A percentile compares a stretch with the other conserved stretches of the same genome.
phyloP scores from a whole-genome alignment of 2,888 invertebrate species.

The Argyra leucocephala region DNA sequence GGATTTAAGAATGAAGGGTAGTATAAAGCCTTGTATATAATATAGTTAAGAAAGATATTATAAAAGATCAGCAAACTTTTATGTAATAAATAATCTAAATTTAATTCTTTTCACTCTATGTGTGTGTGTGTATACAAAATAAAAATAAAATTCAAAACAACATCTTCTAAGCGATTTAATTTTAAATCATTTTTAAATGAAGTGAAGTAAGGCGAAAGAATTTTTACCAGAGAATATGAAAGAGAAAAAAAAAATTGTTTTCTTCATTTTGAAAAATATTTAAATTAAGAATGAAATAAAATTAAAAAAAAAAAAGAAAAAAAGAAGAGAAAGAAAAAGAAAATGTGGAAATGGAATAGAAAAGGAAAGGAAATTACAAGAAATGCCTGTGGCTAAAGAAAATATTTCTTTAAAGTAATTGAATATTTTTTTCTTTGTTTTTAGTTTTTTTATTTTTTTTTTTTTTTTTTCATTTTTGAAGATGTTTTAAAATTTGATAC shows the following conservation, averaged over 20 bases:
- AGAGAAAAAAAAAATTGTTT: too few species aligned
- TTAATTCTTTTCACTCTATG: not conserved
- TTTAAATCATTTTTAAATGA: slow-evolving; percentile 1
- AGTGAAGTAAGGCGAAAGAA: not conserved
- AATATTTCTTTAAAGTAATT: slow-evolving; percentile 6
- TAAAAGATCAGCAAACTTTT: too few species aligned
- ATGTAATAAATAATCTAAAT: not conserved
- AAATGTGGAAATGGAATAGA: not conserved
- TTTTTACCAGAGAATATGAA: too few species aligned
- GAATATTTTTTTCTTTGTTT: not conserved
- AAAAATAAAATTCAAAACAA: not conserved
- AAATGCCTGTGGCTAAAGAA: not conserved
- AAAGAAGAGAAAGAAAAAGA: not conserved
- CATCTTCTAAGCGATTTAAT: slow-evolving; percentile 1
- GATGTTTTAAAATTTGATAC: too few species aligned
- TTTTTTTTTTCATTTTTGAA: too few species aligned
- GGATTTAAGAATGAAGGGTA: too few species aligned
- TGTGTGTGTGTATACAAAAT: too few species aligned
- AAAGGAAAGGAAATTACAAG: not conserved
- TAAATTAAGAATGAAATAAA: not conserved
- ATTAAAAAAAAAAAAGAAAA: not conserved
- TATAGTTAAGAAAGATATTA: too few species aligned
- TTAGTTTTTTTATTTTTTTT: not conserved
- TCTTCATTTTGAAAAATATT: too few species aligned
- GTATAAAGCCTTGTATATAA: too few species aligned